phyloP scores from a whole-genome alignment of 2,113 vertebrate genomes.

The Bambusicola thoracicus region DNA sequence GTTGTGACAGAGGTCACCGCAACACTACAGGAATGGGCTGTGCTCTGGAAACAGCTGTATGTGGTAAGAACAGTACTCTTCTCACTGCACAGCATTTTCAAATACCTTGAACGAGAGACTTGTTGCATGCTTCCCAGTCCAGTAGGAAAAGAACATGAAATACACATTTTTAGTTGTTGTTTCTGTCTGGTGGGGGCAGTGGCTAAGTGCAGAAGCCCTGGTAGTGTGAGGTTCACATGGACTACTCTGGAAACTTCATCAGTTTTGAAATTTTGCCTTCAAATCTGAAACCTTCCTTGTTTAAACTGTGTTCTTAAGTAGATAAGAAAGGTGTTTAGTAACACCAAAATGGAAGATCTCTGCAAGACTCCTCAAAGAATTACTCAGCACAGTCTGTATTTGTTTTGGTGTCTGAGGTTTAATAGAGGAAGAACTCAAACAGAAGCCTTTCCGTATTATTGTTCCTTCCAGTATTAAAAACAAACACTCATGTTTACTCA shows the following conservation, averaged over 20 bases:
- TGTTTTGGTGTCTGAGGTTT: background rate
- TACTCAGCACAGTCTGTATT: background rate
- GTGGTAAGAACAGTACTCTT: conserved; percentile 84
- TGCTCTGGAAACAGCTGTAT: conserved; percentile 96
- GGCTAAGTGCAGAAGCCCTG: background rate
- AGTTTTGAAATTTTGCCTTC: background rate
- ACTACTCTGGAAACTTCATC: background rate
- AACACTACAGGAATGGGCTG: conserved; percentile 94
- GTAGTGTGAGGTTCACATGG: background rate
- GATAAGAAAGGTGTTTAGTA: background rate
- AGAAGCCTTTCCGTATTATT: background rate
- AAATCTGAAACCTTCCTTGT: background rate
- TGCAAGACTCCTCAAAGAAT: background rate
- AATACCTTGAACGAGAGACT: background rate
- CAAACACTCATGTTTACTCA: background rate
- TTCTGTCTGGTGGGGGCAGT: background rate
- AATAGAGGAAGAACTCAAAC: background rate
- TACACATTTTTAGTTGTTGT: background rate
- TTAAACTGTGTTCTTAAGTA: background rate
- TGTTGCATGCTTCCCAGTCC: background rate
- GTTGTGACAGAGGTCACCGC: conserved; percentile 93
- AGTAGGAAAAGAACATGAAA: background rate
- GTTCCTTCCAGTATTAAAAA: background rate
- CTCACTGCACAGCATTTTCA: background rate
- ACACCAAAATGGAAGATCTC: background rate